These are phyloP conservation scores for Diplodus sargus DNA, from an alignment of 2,797 vertebrate genomes.

Conservation along the genomic window DNA sequence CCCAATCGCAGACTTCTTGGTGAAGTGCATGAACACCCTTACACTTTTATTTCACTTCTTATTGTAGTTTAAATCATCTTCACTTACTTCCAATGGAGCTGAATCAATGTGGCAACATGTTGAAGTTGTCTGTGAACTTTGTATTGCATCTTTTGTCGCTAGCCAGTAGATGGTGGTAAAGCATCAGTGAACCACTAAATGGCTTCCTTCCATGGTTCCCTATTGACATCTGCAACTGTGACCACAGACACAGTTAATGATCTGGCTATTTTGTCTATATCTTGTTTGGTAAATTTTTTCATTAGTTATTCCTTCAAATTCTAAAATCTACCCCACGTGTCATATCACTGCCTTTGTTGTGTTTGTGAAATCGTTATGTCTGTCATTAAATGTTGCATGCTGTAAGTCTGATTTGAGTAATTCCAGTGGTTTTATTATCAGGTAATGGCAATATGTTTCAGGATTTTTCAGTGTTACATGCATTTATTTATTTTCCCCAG, in stretches of 20 bases:
- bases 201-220: not conserved
- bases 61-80: not conserved
- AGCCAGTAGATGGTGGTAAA: constrained; percentile 70
- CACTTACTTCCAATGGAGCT: not conserved
- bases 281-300: not conserved
- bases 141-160: not conserved
- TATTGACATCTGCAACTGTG: not conserved
- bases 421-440: not conserved
- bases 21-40: not conserved
- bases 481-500: not conserved
- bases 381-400: not conserved
- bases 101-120: not conserved
- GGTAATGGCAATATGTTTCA: not conserved
- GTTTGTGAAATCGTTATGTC: not conserved
- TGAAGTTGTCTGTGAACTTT: not conserved
- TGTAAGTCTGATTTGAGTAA: not conserved
- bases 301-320: not conserved
- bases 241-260: not conserved
- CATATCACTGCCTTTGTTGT: not conserved
- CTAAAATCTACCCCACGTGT: not conserved
- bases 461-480: not conserved
- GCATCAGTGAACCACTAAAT: not conserved
- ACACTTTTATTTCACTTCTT: not conserved
- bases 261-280: not conserved
- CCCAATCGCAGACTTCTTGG: not conserved